Conservation (phyloP, 2,888 invertebrate species). For the Saturnia pavonia region DNA sequence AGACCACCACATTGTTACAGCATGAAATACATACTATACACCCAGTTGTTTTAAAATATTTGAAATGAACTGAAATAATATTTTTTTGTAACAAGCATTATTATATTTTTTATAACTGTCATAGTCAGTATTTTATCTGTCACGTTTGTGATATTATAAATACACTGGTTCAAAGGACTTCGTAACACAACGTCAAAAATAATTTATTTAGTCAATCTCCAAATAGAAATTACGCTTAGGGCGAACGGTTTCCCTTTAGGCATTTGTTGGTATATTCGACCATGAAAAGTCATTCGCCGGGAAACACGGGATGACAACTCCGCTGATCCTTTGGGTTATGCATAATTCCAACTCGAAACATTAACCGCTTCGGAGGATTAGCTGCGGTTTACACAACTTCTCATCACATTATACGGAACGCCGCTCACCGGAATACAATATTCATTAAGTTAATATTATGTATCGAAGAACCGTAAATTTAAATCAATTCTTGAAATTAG, state of each 20-base stretch:
- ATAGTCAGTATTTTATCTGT: too few species aligned
- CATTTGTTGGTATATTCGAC: constrained; percentile 51
- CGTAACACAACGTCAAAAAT: not conserved
- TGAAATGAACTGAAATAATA: too few species aligned
- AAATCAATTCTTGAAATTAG: not conserved
- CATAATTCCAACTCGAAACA: constrained; percentile 74
- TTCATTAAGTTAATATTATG: constrained; percentile 25
- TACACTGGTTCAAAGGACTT: too few species aligned
- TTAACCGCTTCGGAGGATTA: constrained; percentile 71
- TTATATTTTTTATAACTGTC: too few species aligned
- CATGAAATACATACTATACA: too few species aligned
- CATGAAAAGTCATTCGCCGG: constrained; percentile 61
- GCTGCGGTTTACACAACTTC: constrained; percentile 66
- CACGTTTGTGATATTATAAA: too few species aligned
- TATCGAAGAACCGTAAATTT: constrained; percentile 1
- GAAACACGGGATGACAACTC: constrained; percentile 68
- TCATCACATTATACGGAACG: constrained; percentile 37
- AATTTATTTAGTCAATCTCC: constrained; percentile 8
- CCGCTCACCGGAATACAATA: constrained; percentile 28
- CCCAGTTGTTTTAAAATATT: too few species aligned
- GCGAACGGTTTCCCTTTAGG: constrained; percentile 32
- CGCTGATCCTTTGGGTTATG: constrained; percentile 72
- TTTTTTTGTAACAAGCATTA: too few species aligned
- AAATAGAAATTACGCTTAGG: constrained; percentile 29
- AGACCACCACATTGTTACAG: too few species aligned